A percentile compares a stretch with the other conserved stretches of the same genome.
Evolutionary conservation across 2,113 vertebrate genomes (phyloP).

Genomic region (Psilopsiagon aurifrons): DNA sequence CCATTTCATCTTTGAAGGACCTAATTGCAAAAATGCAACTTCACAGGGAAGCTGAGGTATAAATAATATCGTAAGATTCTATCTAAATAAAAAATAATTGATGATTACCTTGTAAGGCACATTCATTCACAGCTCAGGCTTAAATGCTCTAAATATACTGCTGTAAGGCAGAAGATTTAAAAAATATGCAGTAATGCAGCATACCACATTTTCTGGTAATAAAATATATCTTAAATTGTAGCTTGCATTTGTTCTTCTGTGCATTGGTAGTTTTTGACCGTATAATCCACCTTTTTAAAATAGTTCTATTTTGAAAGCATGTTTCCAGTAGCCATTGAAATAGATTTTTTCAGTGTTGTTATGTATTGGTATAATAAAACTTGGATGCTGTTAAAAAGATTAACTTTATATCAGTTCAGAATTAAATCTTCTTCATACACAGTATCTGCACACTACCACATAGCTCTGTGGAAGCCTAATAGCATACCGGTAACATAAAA

Average conservation of each 20-base stretch:
- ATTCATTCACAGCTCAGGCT: neutral
- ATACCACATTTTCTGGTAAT: neutral
- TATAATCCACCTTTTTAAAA: neutral
- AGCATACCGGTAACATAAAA: neutral
- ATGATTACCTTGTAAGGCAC: neutral
- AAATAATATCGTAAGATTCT: neutral
- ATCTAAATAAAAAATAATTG: neutral
- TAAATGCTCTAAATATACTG: neutral
- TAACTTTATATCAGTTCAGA: neutral
- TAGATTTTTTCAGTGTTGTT: neutral
- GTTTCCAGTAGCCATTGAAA: neutral
- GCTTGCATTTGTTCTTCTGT: neutral
- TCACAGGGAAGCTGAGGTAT: conserved; percentile 80
- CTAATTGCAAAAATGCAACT: conserved; percentile 87
- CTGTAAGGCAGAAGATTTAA: neutral
- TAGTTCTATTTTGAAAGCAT: neutral
- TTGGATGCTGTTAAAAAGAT: neutral
- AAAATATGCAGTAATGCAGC: neutral
- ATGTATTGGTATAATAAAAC: neutral
- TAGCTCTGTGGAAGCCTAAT: neutral
- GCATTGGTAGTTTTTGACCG: neutral
- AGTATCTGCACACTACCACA: neutral
- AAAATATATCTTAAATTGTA: neutral
- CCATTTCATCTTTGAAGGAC: conserved; percentile 84
- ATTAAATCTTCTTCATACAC: neutral